Base-by-base conservation (phyloP, 1,140 invertebrate genomes). In the Scylla paramamosain region DNA sequence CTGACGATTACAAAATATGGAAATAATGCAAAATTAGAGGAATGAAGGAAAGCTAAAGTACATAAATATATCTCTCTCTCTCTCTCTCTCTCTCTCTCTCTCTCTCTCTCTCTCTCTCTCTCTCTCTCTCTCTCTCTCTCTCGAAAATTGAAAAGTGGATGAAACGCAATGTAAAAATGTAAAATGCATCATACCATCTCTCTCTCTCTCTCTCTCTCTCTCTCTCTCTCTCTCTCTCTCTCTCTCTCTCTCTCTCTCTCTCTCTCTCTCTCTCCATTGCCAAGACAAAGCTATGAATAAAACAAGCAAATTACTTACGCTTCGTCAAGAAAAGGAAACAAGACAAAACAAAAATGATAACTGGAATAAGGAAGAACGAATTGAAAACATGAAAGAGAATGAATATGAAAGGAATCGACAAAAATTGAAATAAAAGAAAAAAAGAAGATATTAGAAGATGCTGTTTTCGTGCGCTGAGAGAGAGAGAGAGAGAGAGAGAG, bases 221-320 rank as follows among this genome's bases (percentile, higher is more conserved):
- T 67, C 20, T 67, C 59, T 67, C 59, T 67, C 59, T 67, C 59
- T 67, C 59, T 67, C 59, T 67, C 59, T 67, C 59, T 67, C 59
- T 67, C 67, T 77, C 67, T 77, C 67, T 77, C 67, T 77, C 67
- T 77, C 67, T 77, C 67, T 77, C 67, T 77, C 67, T 77, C 67
- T 77, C 67, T 77, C 67, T 77, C 67, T 77, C 67, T 77, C 67
- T 77, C 67, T 77, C 25, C 2, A 0, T 77, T 20, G 8, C n/a
- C 20, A 77, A 77, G 67, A 77, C 67, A 77, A 77, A 77, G 25
- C 20, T 77, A n/a, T 77, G 67, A 77, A 77, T 77, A 77, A 77
- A n/a, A n/a, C 25, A 77, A 77, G 20, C 67, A n/a, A 77, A 77
- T 77, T 77, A n/a, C 67, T 77, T 20, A 7, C 12, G 67, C 25